These are phyloP conservation scores for Trichogramma dendrolimi DNA, from an alignment of 2,888 invertebrate species.

Conservation along the genomic window DNA sequence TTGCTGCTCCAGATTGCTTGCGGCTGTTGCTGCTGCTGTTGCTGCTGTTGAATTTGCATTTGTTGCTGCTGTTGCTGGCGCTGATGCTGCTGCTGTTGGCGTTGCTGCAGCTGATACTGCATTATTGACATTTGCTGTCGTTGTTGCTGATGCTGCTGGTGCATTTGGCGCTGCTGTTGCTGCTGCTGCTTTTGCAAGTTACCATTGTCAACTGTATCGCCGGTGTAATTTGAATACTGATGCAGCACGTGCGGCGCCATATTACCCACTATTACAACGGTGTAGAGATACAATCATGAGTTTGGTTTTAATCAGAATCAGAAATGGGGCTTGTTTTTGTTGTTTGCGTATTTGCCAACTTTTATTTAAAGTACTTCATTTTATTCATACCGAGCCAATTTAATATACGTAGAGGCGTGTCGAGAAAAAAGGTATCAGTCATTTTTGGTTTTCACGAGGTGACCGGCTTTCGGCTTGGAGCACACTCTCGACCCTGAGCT, in stretches of 20 bases:
- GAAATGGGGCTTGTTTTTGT: too few relatives aligned
- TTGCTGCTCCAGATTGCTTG: conserved; percentile 54
- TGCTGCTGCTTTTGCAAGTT: conserved; percentile 55
- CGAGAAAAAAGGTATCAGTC: too few relatives aligned
- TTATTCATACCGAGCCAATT: too few relatives aligned
- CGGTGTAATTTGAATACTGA: conserved; percentile 60
- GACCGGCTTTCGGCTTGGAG: too few relatives aligned
- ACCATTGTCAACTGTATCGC: conserved; percentile 55
- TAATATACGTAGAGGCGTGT: too few relatives aligned
- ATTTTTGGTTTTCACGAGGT: too few relatives aligned
- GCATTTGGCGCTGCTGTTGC: conserved; percentile 52
- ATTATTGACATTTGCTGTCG: conserved; percentile 45
- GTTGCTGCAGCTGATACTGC: conserved; percentile 57
- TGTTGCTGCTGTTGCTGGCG: conserved; percentile 55
- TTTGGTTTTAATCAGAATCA: too few relatives aligned
- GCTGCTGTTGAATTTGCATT: conserved; percentile 43
- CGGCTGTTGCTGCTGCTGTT: conserved; percentile 49
- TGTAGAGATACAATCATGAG: conserved; percentile 35
- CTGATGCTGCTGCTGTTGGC: conserved; percentile 53
- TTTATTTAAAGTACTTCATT: too few relatives aligned
- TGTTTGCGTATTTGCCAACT: too few relatives aligned
- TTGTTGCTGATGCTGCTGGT: conserved; percentile 47
- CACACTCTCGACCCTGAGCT: conserved; percentile 1
- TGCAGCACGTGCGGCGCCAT: conserved; percentile 56
- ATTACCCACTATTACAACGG: conserved; percentile 48